phyloP scores from a whole-genome alignment of 2,888 invertebrate species.

The Eupithecia dodoneata region DNA sequence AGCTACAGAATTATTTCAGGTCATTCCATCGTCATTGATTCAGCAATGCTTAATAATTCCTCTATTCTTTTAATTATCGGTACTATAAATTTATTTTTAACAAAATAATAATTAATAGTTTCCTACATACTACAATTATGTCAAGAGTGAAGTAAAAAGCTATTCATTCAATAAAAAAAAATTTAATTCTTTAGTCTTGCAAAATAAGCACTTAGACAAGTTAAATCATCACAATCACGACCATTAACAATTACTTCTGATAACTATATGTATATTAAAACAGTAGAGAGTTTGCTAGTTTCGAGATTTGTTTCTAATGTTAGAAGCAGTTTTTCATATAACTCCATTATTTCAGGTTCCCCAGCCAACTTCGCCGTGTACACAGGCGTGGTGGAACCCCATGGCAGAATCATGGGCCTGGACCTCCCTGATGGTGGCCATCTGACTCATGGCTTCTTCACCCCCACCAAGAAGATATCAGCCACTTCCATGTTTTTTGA shows the following conservation, averaged over 20 bases:
- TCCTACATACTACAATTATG: too few species aligned
- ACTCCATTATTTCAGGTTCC: slow-evolving; percentile 82
- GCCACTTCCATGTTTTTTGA: slow-evolving; percentile 99
- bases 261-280: background rate
- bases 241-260: background rate
- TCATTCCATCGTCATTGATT: too few species aligned
- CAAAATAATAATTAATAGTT: too few species aligned
- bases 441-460: slow-evolving; percentile 96
- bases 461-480: slow-evolving; percentile 94
- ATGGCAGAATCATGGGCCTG: slow-evolving; percentile 98
- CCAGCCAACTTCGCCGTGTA: slow-evolving; percentile 99
- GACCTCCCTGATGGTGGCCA: slow-evolving; percentile 99
- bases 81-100: too few species aligned
- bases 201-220: too few species aligned
- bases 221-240: background rate
- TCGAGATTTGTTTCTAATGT: background rate
- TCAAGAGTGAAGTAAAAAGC: background rate
- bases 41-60: too few species aligned
- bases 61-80: too few species aligned
- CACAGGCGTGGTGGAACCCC: slow-evolving; percentile 94
- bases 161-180: too few species aligned
- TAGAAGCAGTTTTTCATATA: background rate
- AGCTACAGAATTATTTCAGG: background rate
- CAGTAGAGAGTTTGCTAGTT: background rate
- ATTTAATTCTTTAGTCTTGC: too few species aligned